These are phyloP conservation scores for Zophobas atratus DNA, from an alignment of 1,140 invertebrate genomes.

Conservation along the genomic window DNA sequence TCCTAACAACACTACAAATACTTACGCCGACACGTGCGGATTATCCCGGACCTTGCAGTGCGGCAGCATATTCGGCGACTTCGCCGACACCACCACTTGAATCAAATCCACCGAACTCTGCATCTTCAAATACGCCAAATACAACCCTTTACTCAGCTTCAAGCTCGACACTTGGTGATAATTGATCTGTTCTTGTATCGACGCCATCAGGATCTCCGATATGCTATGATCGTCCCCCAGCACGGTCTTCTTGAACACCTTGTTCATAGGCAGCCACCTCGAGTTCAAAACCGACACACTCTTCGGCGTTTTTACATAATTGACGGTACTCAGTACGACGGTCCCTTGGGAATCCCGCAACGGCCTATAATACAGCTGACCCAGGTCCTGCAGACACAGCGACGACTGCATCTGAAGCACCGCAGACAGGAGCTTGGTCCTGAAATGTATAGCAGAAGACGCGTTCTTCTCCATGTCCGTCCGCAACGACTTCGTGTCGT, in stretches of 20 bases:
- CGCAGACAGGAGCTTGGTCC: slow-evolving; percentile 92
- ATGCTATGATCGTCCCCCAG: slow-evolving; percentile 82
- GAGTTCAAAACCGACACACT: slow-evolving; percentile 88
- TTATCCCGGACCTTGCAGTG: slow-evolving; percentile 94
- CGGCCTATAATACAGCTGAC: slow-evolving; percentile 93
- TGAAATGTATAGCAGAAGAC: slow-evolving; percentile 91
- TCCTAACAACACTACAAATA: slow-evolving; percentile 56
- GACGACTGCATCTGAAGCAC: slow-evolving; percentile 94
- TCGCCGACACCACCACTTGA: slow-evolving; percentile 91
- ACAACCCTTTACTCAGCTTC: slow-evolving; percentile 87
- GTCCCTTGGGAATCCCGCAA: slow-evolving; percentile 90
- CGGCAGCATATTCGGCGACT: slow-evolving; percentile 93
- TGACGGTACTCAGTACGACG: slow-evolving; percentile 90
- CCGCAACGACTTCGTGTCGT: slow-evolving; percentile 91
- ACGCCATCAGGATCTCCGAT: slow-evolving; percentile 86
- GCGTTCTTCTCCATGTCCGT: slow-evolving; percentile 95
- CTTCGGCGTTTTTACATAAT: slow-evolving; percentile 88
- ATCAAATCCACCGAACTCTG: slow-evolving; percentile 95
- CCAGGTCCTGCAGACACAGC: slow-evolving; percentile 91
- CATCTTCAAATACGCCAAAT: slow-evolving; percentile 96
- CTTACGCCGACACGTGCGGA: slow-evolving; percentile 94
- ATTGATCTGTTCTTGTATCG: slow-evolving; percentile 91
- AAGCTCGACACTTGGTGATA: slow-evolving; percentile 92
- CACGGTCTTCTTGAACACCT: slow-evolving; percentile 73
- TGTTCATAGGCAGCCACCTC: slow-evolving; percentile 89